Base-by-base conservation (phyloP, 2,797 vertebrate species). In the Sylvia borin region DNA sequence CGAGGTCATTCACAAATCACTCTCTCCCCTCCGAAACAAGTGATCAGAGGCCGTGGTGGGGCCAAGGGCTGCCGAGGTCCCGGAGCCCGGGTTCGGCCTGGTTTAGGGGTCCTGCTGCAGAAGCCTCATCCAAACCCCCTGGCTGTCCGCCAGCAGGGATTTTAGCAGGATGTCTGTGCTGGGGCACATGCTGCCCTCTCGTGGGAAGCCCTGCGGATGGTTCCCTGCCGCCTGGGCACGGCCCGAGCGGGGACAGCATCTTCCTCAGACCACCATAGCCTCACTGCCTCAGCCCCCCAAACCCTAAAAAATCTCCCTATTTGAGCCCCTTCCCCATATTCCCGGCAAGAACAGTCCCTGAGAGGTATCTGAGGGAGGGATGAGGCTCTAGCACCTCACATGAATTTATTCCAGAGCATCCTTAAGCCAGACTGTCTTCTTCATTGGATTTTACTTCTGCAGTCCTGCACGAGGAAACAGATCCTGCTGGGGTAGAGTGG, bases 181-280 rank as follows among this genome's bases (percentile, higher is more conserved):
- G 11, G 75, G 55, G 48, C 64, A 64, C 73, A 6, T 70, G 85
- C 85, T 96, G 92, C 89, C 94, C 92, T 93, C 94, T 93, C 67
- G 61, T 70, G 91, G 88, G 92, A 70, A 96, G 66, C 54, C 38
- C 55, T 47, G 64, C 0, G 0, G 24, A 2, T 34, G 83, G 43
- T 36, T 5, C 51, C 85, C 64, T 0, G 17, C 62, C 20, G 42
- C 78, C 71, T 8, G 18, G 60, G 88, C 76, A 47, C 67, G 9
- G 60, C 72, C 73, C 0, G 11, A 22, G 27, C 29, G 2, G 16
- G 1, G 9, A 29, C 19, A 2, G 43, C 53, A 38, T 43, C 73
- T 19, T 17, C 62, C 5, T 1, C 7, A 24, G 24, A 47, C 20
- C 54, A 27, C 24, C 13, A 10, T 48, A 53, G 26, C 29, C 42